Base-by-base conservation (phyloP, 1,140 invertebrate species). In the Pantala flavescens region DNA sequence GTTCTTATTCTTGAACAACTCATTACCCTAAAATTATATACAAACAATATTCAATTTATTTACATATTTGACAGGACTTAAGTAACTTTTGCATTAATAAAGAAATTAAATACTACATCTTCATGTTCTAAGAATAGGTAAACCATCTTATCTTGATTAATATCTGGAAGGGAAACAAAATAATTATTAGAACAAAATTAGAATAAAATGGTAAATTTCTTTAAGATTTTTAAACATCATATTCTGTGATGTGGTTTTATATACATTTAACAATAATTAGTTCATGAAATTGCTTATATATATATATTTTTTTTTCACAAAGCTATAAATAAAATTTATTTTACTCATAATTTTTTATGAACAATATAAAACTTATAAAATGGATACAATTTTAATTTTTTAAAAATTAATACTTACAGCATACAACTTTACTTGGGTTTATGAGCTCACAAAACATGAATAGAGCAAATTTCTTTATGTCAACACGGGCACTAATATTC, bases 101-200 rank as follows among this genome's bases (percentile, higher is more conserved):
- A 88, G 78, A 88, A 89, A 77, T 89, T 86, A 71, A 90, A 82
- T 23, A 83, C 85, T 12, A 88, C 81, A 79, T 87, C 86, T 55
- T 87, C 85, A 76, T 88, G 82, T 73, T 84, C 80, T 28, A 89
- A 78, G 75, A 84, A 85, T 71, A 89, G 83, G 78, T 89, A 87
- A 0, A 88, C 79, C 72, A 86, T 80, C 76, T 79, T 80, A 36
- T 85, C 82, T 36, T 85, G 76, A 14, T 87, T 78, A 75, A 90
- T 85, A 78, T 88, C 87, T 36, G 28, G 28, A 36, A 36, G 28
- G 9, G 85, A 80, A 75, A 82, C 82, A n/a, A 71, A 49, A 74
- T 76, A 78, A 76, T 49, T 36, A 72, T 36, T 19, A 12, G 28
- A 55, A 42, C n/a, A 24, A 28, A 77, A 28, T n/a, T n/a, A n/a